Base-by-base conservation (phyloP, 2,113 vertebrate genomes). In the Sardina pilchardus region DNA sequence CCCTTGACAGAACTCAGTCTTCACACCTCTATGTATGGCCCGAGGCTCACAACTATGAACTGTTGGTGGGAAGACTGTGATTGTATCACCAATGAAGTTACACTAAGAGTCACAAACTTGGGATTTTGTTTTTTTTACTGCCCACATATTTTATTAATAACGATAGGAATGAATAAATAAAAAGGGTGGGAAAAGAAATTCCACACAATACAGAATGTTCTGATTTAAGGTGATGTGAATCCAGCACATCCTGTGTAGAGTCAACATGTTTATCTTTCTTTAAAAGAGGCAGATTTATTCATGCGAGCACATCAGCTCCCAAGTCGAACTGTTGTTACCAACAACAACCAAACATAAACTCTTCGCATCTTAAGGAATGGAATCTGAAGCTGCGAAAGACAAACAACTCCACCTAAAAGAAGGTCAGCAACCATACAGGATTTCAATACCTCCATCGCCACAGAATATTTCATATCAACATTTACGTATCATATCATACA, bases 1-100 rank as follows among this genome's bases (percentile, higher is more conserved):
- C 63, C 92, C 91, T 93, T 94, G 92, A 90, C 86, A 83, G 85
- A 86, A 85, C 88, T 82, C 48, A 50, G 26, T 87, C 80, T 87
- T 89, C 84, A 85, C 82, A 91, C 78, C 48, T 90, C 90, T 91
- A 88, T 90, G 86, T 59, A 0, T 81, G 44, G 63, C 87, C 84
- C 89, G 59, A 12, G 12, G 83, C 56, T 85, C 36, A 87, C 67
- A 85, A 88, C 83, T 50, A 85, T 50, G 42, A 85, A 82, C 81
- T 48, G 85, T 53, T 80, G 14, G 0, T 24, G 83, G 85, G 1
- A 82, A 44, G 1, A 0, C 71, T 39, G 53, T 10, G 12, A 42
- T 42, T 59, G 30, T 87, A 17, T 36, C 17, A 10, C 63, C 63
- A 71, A 71, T 71, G 63, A 71, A 26, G 26, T 34, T 30, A 71